phyloP scores from a whole-genome alignment of 2,888 invertebrate species.

The Drosophila stalkeri region DNA sequence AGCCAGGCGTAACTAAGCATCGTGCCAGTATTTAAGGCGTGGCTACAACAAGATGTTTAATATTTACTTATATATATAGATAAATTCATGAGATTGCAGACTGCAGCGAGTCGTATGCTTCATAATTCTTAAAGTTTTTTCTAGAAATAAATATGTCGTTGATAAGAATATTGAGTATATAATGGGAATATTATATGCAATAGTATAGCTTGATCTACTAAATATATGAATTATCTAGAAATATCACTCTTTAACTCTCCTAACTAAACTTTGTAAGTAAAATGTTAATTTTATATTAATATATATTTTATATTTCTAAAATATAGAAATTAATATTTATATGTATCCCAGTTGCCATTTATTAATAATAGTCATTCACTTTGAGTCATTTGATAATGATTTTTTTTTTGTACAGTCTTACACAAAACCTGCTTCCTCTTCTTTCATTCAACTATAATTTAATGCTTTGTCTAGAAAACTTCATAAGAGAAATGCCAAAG shows the following conservation, averaged over 20 bases:
- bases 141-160: not conserved
- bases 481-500: not conserved
- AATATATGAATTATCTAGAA: not conserved
- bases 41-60: slow-evolving; percentile 2
- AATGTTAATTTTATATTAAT: no score
- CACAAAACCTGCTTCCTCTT: no score
- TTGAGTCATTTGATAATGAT: no score
- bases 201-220: not conserved
- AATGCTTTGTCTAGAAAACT: not conserved
- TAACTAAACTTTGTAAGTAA: no score
- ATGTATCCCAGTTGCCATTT: no score
- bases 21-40: slow-evolving; percentile 4
- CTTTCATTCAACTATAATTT: no score
- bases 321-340: no score
- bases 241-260: no score
- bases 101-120: not conserved
- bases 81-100: not conserved
- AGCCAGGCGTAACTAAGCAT: not conserved
- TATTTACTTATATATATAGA: not conserved
- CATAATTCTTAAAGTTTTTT: not conserved
- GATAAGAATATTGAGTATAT: not conserved
- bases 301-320: no score
- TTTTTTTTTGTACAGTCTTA: no score
- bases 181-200: not conserved
- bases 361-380: no score